Evolutionary conservation across 2,888 invertebrate species (phyloP).

Genomic region (Nudaria mundana): DNA sequence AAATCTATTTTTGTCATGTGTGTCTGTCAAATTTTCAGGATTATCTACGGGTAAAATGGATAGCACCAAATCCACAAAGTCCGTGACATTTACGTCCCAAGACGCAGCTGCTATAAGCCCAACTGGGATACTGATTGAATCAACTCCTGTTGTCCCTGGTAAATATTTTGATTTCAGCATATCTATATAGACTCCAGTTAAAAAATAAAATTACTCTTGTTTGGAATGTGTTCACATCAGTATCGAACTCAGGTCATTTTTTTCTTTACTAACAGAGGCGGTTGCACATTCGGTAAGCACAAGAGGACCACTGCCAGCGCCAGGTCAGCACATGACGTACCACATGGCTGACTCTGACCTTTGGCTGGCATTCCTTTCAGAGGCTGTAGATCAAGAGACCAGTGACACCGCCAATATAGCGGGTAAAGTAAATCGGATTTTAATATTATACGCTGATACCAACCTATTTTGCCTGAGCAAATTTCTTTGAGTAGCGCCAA

Average conservation of each 20-base stretch:
- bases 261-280: constrained; percentile 20
- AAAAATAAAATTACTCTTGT: too few species aligned
- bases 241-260: too few species aligned
- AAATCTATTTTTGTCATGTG: too few species aligned
- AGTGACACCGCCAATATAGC: constrained; percentile 33
- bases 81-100: constrained; percentile 62
- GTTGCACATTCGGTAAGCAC: constrained; percentile 49
- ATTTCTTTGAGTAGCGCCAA: too few species aligned
- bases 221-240: too few species aligned
- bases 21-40: constrained; percentile 24
- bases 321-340: constrained; percentile 17
- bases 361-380: constrained; percentile 65
- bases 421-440: neutral
- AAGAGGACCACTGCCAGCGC: constrained; percentile 36
- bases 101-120: constrained; percentile 29
- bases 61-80: constrained; percentile 62
- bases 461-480: too few species aligned
- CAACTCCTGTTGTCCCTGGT: constrained; percentile 11
- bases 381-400: constrained; percentile 49
- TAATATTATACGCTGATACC: too few species aligned
- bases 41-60: constrained; percentile 23
- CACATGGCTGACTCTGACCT: constrained; percentile 54
- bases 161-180: neutral
- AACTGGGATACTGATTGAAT: constrained; percentile 49
- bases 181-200: too few species aligned